Conservation (phyloP, 1,140 invertebrate species). For the Leptonema lineaticorne region DNA sequence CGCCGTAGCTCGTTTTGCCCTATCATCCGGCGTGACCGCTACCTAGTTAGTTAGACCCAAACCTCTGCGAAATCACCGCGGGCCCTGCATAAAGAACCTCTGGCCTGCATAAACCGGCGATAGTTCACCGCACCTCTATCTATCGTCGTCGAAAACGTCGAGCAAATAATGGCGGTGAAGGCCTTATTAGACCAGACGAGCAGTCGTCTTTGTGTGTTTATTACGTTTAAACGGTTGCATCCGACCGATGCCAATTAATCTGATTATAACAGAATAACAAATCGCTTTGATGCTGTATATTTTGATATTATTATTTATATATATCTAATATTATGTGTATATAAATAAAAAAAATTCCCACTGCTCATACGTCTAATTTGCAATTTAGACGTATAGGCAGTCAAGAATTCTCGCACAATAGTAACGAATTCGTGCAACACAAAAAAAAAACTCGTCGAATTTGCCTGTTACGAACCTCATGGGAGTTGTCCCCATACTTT, state of each 20-base stretch:
- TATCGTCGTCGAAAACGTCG: slow-evolving; percentile 35
- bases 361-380: too few relatives aligned
- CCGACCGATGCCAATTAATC: too few relatives aligned
- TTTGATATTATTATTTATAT: too few relatives aligned
- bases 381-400: too few relatives aligned
- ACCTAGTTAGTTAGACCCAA: slow-evolving; percentile 7
- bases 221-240: too few relatives aligned
- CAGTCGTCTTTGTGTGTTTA: background rate
- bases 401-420: too few relatives aligned
- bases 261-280: too few relatives aligned
- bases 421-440: background rate
- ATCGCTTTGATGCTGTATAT: too few relatives aligned
- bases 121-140: slow-evolving; percentile 38
- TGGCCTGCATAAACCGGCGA: slow-evolving; percentile 23
- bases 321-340: too few relatives aligned
- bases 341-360: too few relatives aligned
- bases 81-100: slow-evolving; percentile 10
- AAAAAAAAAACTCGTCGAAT: background rate
- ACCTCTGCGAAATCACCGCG: slow-evolving; percentile 32
- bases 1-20: background rate
- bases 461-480: slow-evolving; percentile 9
- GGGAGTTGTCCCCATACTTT: slow-evolving; percentile 16
- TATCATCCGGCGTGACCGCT: slow-evolving; percentile 29
- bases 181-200: slow-evolving; percentile 6
- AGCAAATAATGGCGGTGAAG: slow-evolving; percentile 34